Evolutionary conservation across 2,113 vertebrate species (phyloP).

Genomic region (Lepisosteus osseus): DNA sequence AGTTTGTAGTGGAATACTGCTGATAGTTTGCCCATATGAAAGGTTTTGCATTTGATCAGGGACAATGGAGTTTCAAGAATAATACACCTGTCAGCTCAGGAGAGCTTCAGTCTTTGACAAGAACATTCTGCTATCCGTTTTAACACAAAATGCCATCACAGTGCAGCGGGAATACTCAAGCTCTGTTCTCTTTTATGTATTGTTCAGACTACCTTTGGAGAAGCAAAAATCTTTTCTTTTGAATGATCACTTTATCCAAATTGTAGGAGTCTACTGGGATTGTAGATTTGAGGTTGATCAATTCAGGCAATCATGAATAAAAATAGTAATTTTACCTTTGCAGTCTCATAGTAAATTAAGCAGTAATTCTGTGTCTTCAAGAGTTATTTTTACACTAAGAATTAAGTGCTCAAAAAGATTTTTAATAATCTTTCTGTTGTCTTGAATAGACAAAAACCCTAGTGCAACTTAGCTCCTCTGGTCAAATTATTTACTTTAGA

Average conservation of each 20-base stretch:
- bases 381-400: too few relatives aligned
- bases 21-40: conserved; percentile 48
- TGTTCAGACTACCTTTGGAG: conserved; percentile 34
- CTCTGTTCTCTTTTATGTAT: conserved; percentile 35
- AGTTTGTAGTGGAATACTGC: conserved; percentile 37
- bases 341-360: too few relatives aligned
- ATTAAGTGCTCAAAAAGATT: too few relatives aligned
- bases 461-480: too few relatives aligned
- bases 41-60: conserved; percentile 66
- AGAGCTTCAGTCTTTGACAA: conserved; percentile 61
- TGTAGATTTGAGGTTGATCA: too few relatives aligned
- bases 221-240: neutral
- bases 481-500: too few relatives aligned
- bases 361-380: too few relatives aligned
- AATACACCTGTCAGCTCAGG: conserved; percentile 69
- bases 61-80: conserved; percentile 60
- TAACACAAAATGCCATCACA: conserved; percentile 65
- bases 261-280: neutral
- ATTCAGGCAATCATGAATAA: too few relatives aligned
- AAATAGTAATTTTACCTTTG: too few relatives aligned
- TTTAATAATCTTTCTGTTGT: too few relatives aligned
- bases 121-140: conserved; percentile 65
- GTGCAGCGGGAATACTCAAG: conserved; percentile 55
- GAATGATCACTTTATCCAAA: neutral
- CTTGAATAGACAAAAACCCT: too few relatives aligned